Evolutionary conservation across 2,888 invertebrate species (phyloP), one percentile per base, ranked within the genome.

Genomic region (Poecilobothrus nobilitatus): DNA sequence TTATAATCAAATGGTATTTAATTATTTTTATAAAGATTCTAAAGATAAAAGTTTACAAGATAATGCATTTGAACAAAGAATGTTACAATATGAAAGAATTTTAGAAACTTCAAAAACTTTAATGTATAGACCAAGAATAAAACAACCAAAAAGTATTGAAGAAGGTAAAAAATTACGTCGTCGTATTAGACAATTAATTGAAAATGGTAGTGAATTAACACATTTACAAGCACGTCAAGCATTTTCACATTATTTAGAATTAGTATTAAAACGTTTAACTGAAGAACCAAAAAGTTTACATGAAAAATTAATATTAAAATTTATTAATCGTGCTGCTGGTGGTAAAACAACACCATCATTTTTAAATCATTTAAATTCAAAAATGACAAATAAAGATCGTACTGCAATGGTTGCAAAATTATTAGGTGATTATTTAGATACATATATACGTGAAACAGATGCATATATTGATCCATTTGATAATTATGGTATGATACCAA

Each of bases 331-430:
- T 71, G 90, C 90, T 37, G 87, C 90, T 41, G 86, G 86, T 71
- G 84, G 85, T 72, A 86, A 89, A 73, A 88, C 90, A 73, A 91
- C 92, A 1, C 86, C 87, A 73, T 75, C 78, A 27, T 85, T 88
- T 70, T 85, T 86, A 77, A 88, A 87, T 69, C 75, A 77, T 3
- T 76, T 77, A 66, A 78, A 74, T 65, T 85, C 86, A 70, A 89
- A 90, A 81, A 84, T 92, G 78, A 86, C 88, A 75, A 89, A 88
- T 77, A 93, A 93, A 81, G 93, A 93, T 80, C 84, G 90, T 33
- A 90, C 92, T 70, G 93, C 93, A 1, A 88, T 93, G 74, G 89
- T 92, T 67, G 91, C 93, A 1, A 94, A 92, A 80, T 89, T 92
- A 21, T 21, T 80, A 67, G 91, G 91, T 77, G 93, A 94, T 80